These are phyloP conservation scores for Panthera uncia DNA, from an alignment of 2,113 vertebrate species.

Conservation along the genomic window DNA sequence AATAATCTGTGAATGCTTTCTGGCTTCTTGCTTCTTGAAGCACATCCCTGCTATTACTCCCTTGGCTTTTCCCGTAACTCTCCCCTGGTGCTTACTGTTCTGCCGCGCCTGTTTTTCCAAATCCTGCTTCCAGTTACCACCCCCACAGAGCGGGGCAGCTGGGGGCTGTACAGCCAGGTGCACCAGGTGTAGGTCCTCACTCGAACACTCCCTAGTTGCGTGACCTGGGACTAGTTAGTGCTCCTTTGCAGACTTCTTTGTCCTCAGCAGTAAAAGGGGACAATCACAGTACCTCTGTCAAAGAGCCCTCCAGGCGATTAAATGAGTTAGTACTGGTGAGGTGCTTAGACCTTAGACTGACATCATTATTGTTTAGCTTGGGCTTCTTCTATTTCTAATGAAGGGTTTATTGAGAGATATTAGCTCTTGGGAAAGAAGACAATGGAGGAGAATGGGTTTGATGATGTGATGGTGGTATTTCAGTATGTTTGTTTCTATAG, in stretches of 20 bases:
- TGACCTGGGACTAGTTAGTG: not conserved
- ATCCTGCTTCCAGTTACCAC: not conserved
- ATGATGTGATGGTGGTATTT: not conserved
- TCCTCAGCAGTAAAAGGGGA: not conserved
- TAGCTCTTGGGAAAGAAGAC: not conserved
- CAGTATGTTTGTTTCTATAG: not conserved
- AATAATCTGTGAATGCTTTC: not conserved
- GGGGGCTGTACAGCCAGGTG: not conserved
- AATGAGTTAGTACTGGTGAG: not conserved
- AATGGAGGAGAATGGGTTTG: not conserved
- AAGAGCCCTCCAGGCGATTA: not conserved
- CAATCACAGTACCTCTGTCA: not conserved
- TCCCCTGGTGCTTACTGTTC: not conserved
- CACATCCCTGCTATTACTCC: not conserved
- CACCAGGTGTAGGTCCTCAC: not conserved
- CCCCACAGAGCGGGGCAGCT: not conserved
- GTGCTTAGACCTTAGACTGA: not conserved
- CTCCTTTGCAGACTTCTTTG: not conserved
- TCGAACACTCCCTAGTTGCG: not conserved
- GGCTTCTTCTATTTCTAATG: not conserved
- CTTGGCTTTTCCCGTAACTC: not conserved
- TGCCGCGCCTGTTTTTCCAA: not conserved
- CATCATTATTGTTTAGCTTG: not conserved
- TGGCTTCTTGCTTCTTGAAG: not conserved
- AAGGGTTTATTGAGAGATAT: not conserved